Evolutionary conservation across 2,888 invertebrate species (phyloP).

Genomic region (Platerodrilus igneus): DNA sequence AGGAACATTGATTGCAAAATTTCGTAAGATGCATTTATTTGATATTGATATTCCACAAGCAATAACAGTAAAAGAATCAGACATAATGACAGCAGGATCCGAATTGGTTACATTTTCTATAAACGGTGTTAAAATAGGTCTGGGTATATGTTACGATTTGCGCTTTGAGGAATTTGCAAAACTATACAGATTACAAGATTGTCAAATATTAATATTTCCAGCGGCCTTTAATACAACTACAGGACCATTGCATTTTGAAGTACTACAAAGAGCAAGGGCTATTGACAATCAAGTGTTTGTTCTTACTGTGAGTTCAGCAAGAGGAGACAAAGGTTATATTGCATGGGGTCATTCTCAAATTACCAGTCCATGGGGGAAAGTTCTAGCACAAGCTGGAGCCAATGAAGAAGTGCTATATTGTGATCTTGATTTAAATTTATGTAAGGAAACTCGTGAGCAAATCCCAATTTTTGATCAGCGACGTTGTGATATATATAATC

Average conservation of each 20-base stretch:
- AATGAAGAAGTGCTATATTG: conserved; percentile 66
- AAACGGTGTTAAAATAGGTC: conserved; percentile 68
- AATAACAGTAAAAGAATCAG: conserved; percentile 88
- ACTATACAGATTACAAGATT: conserved; percentile 66
- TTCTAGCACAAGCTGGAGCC: conserved; percentile 65
- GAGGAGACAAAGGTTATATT: conserved; percentile 71
- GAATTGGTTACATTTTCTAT: conserved; percentile 68
- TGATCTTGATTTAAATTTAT: conserved; percentile 69
- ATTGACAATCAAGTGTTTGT: conserved; percentile 88
- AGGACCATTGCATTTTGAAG: conserved; percentile 90
- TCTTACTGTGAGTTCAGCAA: conserved; percentile 78
- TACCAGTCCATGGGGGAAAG: conserved; percentile 79
- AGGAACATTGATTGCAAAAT: conserved; percentile 74
- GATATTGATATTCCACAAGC: conserved; percentile 93
- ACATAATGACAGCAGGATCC: conserved; percentile 72
- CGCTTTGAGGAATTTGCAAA: conserved; percentile 87
- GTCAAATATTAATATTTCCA: conserved; percentile 84
- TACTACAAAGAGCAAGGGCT: conserved; percentile 76
- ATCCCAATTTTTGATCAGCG: conserved; percentile 73
- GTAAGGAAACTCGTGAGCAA: conserved; percentile 74
- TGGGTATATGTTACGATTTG: conserved; percentile 94
- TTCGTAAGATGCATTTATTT: conserved; percentile 90
- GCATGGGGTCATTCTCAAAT: conserved; percentile 87
- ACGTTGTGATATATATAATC: conserved; percentile 66
- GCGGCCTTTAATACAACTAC: conserved; percentile 96